A percentile compares a stretch with the other conserved stretches of the same genome.
These are phyloP conservation scores for Physocephala rufipes DNA, from an alignment of 2,888 invertebrate genomes.

Conservation along the genomic window DNA sequence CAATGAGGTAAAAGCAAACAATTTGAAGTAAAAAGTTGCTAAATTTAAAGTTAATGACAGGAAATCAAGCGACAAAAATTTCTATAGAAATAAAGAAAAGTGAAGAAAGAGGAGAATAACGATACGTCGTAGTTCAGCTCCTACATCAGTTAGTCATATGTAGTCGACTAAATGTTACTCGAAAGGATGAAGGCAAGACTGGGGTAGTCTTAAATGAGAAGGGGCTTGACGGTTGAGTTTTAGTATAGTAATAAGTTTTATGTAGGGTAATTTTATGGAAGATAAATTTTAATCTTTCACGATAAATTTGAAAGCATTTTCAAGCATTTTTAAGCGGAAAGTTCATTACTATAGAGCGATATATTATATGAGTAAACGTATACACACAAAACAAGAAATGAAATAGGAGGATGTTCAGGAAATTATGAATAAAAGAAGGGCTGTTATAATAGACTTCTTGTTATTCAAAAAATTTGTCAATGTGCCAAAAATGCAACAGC, in stretches of 20 bases:
- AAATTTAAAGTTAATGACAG: conserved; percentile 29
- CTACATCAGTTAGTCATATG: not conserved
- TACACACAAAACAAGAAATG: too few species aligned
- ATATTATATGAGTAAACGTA: too few species aligned
- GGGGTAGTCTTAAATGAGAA: not conserved
- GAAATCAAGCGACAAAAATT: conserved; percentile 33
- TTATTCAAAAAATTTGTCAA: not conserved
- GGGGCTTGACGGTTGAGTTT: not conserved
- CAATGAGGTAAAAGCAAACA: not conserved
- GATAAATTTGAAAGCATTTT: conserved; percentile 30
- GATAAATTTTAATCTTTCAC: conserved; percentile 33
- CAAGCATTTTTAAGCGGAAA: not conserved
- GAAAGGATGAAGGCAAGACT: too few species aligned
- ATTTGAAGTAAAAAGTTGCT: not conserved
- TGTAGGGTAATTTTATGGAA: conserved; percentile 28
- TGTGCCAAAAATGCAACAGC: not conserved
- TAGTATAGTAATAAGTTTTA: not conserved
- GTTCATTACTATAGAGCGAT: not conserved
- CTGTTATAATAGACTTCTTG: too few species aligned
- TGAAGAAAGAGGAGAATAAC: too few species aligned
- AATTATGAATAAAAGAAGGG: too few species aligned
- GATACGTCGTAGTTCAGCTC: not conserved
- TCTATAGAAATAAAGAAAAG: not conserved
- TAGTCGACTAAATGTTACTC: not conserved
- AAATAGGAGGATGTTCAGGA: too few species aligned